Evolutionary conservation across 1,140 invertebrate species (phyloP), one percentile per base, ranked within the genome.

Genomic region (Nilaparvata lugens): DNA sequence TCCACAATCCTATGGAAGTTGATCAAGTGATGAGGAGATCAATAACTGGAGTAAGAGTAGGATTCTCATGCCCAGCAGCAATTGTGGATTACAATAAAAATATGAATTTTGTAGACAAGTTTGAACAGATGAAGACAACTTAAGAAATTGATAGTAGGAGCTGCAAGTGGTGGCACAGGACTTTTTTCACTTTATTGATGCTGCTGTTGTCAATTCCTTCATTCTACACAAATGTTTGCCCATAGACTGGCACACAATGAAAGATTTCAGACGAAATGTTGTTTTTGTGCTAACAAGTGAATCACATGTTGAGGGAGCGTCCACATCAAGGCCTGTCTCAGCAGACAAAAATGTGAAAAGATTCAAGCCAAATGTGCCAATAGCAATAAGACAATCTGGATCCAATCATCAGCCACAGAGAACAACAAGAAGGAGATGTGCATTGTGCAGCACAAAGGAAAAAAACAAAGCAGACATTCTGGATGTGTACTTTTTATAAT

Each of bases 111-210:
- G n/a, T n/a, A n/a, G n/a, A n/a, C n/a, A n/a, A n/a, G 62, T 61
- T 65, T 43, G 71, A 75, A 61, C 69, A 69, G 66, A 56, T 72
- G 54, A 72, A 69, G 58, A 59, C 59, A 16, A 45, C 60, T 14
- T 75, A 73, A 61, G 64, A 69, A 58, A 65, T 72, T 25, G 61
- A 71, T 56, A 64, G 72, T 58, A 73, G 73, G 63, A 65, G 56
- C 35, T 62, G 52, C 21, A 75, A 73, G 65, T 74, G 73, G 70
- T 75, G 70, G 68, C 69, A 72, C 38, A 64, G 64, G 53, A 65
- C 73, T 52, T 71, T 60, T 74, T 66, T 62, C 60, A 67, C 38
- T 66, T 73, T 51, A 11, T 71, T 16, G 67, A 72, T 61, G 57
- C 65, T 38, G 53, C 66, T 24, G 52, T 71, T 19, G 63, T 65